Evolutionary conservation across 2,113 vertebrate genomes (phyloP), one percentile per base, ranked within the genome.

Genomic region (Agapornis roseicollis): DNA sequence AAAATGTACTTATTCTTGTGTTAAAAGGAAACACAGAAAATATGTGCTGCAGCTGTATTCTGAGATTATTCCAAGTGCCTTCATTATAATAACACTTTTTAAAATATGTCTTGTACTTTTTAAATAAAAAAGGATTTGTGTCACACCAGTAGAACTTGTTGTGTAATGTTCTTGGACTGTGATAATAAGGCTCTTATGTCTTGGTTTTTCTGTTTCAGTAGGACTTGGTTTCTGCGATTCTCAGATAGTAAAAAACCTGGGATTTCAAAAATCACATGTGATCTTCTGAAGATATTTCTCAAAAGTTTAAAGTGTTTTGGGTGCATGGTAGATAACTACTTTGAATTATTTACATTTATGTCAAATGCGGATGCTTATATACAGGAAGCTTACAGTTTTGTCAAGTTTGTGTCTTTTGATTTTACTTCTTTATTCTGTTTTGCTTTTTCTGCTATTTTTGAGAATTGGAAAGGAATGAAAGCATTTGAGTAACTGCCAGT

Each of bases 401-500:
- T 71, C 39, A 52, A n/a, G 20, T 49, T 9, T 31, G 8, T 50
- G 28, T 74, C 52, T 80, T 81, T 79, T 80, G 68, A 22, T 68
- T 79, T 65, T 12, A 1, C 3, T 29, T n/a, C n/a, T n/a, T 81
- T 55, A 27, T 86, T 79, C 49, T 79, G 3, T 35, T 85, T 87
- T 28, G 39, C 42, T 37, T n/a, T n/a, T 88, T 85, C 71, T 85
- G 66, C 49, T 44, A 3, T 72, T 88, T 94, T 73, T 80, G 60
- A 77, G 70, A 89, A 53, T 29, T 88, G 68, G 68, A 77, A 82
- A 42, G 58, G 64, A 85, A 68, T 80, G 78, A 42, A 94, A 87
- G 70, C 3, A 1, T 46, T 89, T 76, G 37, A 89, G 42, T 82
- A 80, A 50, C 68, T 82, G 82, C 82, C 49, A 69, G 53, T 91